phyloP scores from a whole-genome alignment of 30 jellyfish, hydroid and myxozoan species.

The Pelagia noctiluca region DNA sequence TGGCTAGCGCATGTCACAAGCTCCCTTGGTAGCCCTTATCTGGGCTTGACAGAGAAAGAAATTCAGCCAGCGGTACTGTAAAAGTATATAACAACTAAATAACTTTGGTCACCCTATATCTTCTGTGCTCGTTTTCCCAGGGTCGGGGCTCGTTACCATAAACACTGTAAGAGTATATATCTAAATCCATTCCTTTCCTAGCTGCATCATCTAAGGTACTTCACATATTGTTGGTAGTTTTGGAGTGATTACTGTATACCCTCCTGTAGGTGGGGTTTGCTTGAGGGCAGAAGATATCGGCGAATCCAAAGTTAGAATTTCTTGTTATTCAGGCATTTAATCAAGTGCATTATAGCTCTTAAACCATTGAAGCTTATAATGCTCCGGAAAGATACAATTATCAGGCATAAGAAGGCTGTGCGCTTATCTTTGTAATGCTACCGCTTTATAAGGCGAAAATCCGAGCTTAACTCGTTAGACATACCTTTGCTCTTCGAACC shows the following conservation, averaged over 20 bases:
- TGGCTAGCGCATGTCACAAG: conserved; percentile 60
- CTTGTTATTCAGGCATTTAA: conserved; percentile 42
- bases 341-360: neutral
- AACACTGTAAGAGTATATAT: neutral
- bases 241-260: conserved; percentile 10
- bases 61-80: conserved; percentile 72
- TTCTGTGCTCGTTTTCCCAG: conserved; percentile 69
- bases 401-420: too few species aligned
- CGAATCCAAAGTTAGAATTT: conserved; percentile 64
- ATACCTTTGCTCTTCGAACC: too few species aligned
- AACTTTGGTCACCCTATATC: conserved; percentile 81
- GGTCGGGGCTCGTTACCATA: neutral
- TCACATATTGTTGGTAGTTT: conserved; percentile 9
- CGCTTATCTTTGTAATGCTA: too few species aligned
- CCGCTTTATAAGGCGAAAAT: too few species aligned
- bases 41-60: conserved; percentile 72
- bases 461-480: too few species aligned
- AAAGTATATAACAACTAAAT: conserved; percentile 37
- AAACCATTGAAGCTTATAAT: neutral
- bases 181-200: neutral
- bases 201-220: neutral
- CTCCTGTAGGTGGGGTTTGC: neutral
- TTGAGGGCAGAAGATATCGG: conserved; percentile 89
- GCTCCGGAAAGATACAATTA: neutral
- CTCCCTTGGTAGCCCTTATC: conserved; percentile 67